Evolutionary conservation across 2,113 vertebrate species (phyloP).

Genomic region (Callospermophilus lateralis): DNA sequence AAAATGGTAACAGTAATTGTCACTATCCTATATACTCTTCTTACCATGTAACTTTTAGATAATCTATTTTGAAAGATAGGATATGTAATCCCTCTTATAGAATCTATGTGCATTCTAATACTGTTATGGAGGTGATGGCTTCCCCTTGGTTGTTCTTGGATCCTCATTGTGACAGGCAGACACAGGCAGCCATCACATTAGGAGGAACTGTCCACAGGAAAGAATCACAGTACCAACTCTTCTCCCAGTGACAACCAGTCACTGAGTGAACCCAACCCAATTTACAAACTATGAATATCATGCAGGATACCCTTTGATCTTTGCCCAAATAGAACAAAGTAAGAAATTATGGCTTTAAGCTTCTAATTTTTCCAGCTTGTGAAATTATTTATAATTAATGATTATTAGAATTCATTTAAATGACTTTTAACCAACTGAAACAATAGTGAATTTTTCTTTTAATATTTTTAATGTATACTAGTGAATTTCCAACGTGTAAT

Average conservation of each 20-base stretch:
- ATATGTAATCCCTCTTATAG: too few relatives aligned
- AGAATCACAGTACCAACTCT: background rate
- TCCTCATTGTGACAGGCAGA: too few relatives aligned
- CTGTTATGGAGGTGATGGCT: background rate
- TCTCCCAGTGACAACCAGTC: too few relatives aligned
- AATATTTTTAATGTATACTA: background rate
- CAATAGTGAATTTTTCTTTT: background rate
- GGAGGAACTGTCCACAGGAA: background rate
- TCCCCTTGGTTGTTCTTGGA: background rate
- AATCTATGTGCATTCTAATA: background rate
- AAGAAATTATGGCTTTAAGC: background rate
- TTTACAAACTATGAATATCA: too few relatives aligned
- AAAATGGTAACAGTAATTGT: too few relatives aligned
- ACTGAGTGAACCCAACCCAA: too few relatives aligned
- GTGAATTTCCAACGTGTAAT: background rate
- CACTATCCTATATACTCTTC: too few relatives aligned
- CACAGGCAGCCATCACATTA: background rate
- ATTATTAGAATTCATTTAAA: background rate
- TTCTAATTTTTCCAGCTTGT: background rate
- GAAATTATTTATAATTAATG: background rate
- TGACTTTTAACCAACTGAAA: background rate
- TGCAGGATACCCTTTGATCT: too few relatives aligned
- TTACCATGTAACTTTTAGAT: too few relatives aligned
- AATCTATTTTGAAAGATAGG: too few relatives aligned
- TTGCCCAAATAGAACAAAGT: background rate